phyloP scores from a whole-genome alignment of 2,888 invertebrate species.

The Smittia aterrima region DNA sequence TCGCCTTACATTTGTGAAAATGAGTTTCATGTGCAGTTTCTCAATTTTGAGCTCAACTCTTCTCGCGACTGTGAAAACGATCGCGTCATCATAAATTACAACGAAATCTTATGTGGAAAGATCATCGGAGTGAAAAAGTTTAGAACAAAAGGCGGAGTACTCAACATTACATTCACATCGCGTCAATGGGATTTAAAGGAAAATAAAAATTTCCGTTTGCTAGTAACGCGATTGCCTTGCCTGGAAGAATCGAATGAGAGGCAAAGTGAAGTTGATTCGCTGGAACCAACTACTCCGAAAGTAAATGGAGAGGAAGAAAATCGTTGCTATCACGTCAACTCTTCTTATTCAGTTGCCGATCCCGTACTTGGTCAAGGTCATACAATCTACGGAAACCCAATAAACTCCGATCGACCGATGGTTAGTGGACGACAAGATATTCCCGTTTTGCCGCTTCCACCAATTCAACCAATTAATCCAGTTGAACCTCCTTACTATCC shows the following conservation, averaged over 20 bases:
- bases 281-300: conserved; percentile 5
- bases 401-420: conserved; percentile 12
- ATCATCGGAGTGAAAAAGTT: conserved; percentile 55
- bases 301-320: neutral
- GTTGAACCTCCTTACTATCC: neutral
- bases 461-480: neutral
- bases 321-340: conserved; percentile 16
- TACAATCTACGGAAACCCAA: conserved; percentile 20
- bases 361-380: neutral
- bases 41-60: conserved; percentile 57
- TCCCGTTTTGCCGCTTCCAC: conserved; percentile 3
- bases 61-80: conserved; percentile 57
- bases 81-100: conserved; percentile 56
- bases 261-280: conserved; percentile 37
- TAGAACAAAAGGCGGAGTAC: conserved; percentile 53
- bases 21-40: conserved; percentile 58
- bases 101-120: conserved; percentile 57
- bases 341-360: conserved; percentile 29
- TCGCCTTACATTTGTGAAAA: conserved; percentile 56
- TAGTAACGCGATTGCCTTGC: conserved; percentile 57
- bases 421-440: conserved; percentile 28
- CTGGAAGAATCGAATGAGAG: conserved; percentile 41
- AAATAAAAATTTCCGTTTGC: conserved; percentile 56
- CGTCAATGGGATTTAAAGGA: conserved; percentile 47
- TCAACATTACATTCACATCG: conserved; percentile 56